phyloP scores from a whole-genome alignment of 2,888 invertebrate genomes.

The Himalopsyche japonica region DNA sequence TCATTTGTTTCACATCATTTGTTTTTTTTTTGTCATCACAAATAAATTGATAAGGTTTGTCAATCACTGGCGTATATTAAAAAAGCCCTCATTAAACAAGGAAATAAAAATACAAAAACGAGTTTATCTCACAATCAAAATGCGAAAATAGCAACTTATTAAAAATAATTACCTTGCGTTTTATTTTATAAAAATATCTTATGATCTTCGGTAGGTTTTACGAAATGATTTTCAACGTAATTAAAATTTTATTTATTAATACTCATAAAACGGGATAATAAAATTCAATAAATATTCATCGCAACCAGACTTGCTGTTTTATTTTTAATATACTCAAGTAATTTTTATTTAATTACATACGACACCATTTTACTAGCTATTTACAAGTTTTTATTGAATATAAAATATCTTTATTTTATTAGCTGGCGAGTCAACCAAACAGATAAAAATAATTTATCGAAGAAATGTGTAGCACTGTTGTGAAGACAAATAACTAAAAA shows the following conservation, averaged over 20 bases:
- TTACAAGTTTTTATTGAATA: background rate
- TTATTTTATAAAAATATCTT: background rate
- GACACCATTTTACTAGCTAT: background rate
- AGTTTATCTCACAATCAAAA: constrained; percentile 31
- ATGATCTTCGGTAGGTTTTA: background rate
- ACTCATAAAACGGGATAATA: constrained; percentile 14
- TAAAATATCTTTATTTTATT: no score
- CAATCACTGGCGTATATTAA: background rate
- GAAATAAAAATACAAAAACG: constrained; percentile 26
- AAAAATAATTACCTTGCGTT: constrained; percentile 35
- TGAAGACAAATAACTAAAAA: no score
- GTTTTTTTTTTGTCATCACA: background rate
- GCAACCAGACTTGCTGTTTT: background rate
- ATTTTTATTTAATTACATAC: background rate
- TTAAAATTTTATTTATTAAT: constrained; percentile 30
- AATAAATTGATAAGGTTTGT: background rate
- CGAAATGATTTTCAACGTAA: constrained; percentile 21
- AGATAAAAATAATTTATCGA: no score
- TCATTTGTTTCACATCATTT: no score
- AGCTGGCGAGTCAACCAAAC: no score
- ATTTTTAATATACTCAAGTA: background rate
- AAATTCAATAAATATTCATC: background rate
- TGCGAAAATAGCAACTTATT: constrained; percentile 31
- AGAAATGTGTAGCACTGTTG: no score
- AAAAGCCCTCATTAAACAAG: constrained; percentile 20